phyloP scores from a whole-genome alignment of 2,113 vertebrate genomes.

The Lophura nycthemera region DNA sequence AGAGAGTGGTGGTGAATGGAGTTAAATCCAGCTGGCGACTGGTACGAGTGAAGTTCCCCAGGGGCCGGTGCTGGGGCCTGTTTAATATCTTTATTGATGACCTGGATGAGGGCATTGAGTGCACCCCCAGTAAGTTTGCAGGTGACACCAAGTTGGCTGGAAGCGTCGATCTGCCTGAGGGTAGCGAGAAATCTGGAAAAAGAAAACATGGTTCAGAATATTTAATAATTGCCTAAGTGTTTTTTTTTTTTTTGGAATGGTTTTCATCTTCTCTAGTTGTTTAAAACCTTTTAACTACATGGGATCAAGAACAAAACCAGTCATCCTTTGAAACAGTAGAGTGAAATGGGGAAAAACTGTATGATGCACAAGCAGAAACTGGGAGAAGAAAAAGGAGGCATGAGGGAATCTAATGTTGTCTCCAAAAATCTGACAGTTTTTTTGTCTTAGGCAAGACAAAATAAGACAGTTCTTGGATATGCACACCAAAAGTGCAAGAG shows the following conservation, averaged over 20 bases:
- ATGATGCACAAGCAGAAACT: neutral
- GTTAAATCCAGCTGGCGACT: no score
- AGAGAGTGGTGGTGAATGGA: no score
- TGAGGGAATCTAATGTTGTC: fast-evolving
- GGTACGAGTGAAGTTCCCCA: no score
- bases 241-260: neutral
- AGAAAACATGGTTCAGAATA: neutral
- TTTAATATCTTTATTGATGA: no score
- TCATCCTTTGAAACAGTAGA: neutral
- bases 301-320: neutral
- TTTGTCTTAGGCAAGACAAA: neutral
- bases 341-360: neutral
- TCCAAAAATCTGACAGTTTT: neutral
- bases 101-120: no score
- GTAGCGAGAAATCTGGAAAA: neutral
- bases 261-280: neutral
- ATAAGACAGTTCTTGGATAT: neutral
- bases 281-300: neutral
- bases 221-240: neutral
- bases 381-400: neutral
- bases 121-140: no score
- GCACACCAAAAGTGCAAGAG: neutral
- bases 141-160: no score
- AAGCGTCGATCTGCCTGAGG: no score
- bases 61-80: no score